phyloP scores from a whole-genome alignment of 2,888 invertebrate genomes.

The Oscheius sp. region DNA sequence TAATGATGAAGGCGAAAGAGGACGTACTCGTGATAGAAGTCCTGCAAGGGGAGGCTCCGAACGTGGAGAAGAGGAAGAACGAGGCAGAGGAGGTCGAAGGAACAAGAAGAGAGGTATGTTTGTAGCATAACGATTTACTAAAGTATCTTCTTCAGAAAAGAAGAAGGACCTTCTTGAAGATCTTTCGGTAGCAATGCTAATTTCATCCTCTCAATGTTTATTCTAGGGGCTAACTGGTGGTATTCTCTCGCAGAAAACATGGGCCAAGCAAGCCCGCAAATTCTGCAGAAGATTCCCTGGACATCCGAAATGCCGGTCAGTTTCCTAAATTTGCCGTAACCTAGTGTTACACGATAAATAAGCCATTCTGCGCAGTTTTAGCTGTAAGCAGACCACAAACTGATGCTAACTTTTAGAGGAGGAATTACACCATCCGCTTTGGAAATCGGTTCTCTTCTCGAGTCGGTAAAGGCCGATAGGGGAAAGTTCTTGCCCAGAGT shows the following conservation, averaged over 20 bases:
- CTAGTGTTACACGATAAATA: constrained; percentile 19
- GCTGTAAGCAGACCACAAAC: constrained; percentile 9
- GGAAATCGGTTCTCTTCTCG: constrained; percentile 44
- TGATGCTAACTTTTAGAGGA: constrained; percentile 18
- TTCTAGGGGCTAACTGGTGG: neutral
- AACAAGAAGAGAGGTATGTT: constrained; percentile 17
- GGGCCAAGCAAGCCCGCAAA: constrained; percentile 31
- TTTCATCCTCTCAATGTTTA: neutral
- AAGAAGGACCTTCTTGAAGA: constrained; percentile 28
- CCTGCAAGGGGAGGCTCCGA: neutral
- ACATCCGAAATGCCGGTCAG: constrained; percentile 50
- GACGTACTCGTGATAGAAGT: neutral
- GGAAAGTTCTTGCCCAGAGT: constrained; percentile 47
- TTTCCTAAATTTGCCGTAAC: neutral
- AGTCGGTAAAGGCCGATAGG: constrained; percentile 39
- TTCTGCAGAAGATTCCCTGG: constrained; percentile 50
- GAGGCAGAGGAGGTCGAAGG: neutral
- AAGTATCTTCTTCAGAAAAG: constrained; percentile 1
- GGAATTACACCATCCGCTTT: constrained; percentile 45
- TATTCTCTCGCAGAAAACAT: neutral
- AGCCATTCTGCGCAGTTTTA: constrained; percentile 11
- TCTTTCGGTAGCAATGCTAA: neutral
- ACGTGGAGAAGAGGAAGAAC: neutral
- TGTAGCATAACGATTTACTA: neutral
- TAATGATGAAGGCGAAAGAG: neutral